Evolutionary conservation across 2,113 vertebrate genomes (phyloP).

Genomic region (Orthonyx spaldingii): DNA sequence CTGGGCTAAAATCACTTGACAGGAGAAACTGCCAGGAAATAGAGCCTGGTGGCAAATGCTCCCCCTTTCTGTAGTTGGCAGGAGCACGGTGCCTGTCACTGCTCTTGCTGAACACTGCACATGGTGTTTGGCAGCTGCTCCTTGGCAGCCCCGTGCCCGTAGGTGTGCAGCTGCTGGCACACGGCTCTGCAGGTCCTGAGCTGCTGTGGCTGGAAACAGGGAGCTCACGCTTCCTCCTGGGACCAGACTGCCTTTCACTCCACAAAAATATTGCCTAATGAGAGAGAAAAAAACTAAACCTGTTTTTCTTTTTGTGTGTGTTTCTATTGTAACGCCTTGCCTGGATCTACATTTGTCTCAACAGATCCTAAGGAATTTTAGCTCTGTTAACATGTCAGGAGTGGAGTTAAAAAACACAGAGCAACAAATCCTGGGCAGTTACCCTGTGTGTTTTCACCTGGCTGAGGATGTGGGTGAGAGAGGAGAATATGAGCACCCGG

Average conservation of each 20-base stretch:
- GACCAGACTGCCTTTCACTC: not conserved
- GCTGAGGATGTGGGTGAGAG: constrained; percentile 33
- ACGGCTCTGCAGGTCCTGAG: not conserved
- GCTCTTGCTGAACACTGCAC: not conserved
- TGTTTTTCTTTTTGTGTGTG: not conserved
- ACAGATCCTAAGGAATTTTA: constrained; percentile 60
- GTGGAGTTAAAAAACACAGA: constrained; percentile 26
- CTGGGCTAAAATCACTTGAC: not conserved
- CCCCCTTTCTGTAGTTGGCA: not conserved
- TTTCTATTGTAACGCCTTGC: not conserved
- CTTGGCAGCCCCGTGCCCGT: not conserved
- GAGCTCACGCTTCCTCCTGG: not conserved
- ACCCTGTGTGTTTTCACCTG: constrained; percentile 38
- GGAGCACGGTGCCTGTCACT: not conserved
- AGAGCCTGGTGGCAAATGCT: not conserved
- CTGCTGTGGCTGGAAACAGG: not conserved
- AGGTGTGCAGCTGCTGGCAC: not conserved
- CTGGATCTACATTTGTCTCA: not conserved
- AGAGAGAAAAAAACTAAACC: not conserved
- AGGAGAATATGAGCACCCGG: not conserved
- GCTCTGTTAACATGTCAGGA: constrained; percentile 44
- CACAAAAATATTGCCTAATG: not conserved
- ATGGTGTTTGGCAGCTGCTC: not conserved
- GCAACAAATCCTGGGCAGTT: constrained; percentile 29
- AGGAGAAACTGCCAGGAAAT: not conserved